Base-by-base conservation (phyloP, 2,888 invertebrate genomes). In the Lepidonotus clava region DNA sequence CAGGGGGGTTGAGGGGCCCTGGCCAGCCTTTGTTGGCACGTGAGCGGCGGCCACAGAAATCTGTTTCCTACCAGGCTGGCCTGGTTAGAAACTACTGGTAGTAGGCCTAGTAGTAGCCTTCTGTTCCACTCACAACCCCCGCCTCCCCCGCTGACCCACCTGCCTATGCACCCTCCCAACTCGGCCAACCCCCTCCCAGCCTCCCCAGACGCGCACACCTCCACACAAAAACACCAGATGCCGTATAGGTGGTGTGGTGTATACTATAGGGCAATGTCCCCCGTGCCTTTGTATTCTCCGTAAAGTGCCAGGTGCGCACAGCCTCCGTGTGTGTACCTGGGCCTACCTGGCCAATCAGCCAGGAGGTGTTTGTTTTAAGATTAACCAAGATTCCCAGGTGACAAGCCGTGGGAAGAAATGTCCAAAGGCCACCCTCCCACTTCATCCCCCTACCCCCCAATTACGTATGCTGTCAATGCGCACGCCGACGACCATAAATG, bases 21-120 rank as follows among this genome's bases (percentile, higher is more conserved):
- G 34, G 14, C n/a, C n/a, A 18, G 71, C 24, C 71, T 71, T 71
- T 71, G 71, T 71, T 38, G 71, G 38, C 71, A 38, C 71, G 71
- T n/a, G 71, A 36, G 71, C 34, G 38, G 38, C 21, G 71, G 36
- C 21, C 71, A 71, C 71, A 71, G 36, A 71, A 71, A 71, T 71
- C 71, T 71, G 71, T n/a, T 21, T 14, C 71, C 71, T 11, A 36
- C 56, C 56, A n/a, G n/a, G n/a, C n/a, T n/a, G n/a, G n/a, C n/a
- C n/a, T n/a, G n/a, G n/a, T n/a, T n/a, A n/a, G n/a, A n/a, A n/a
- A n/a, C n/a, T n/a, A n/a, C n/a, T n/a, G n/a, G n/a, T n/a, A n/a
- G n/a, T n/a, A n/a, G n/a, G n/a, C n/a, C n/a, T n/a, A n/a, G n/a
- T n/a, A n/a, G n/a, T 24, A 32, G 36, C 14, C 36, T 36, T 18